phyloP scores from a whole-genome alignment of 2,888 invertebrate genomes.

The Neoaliturus tenellus region DNA sequence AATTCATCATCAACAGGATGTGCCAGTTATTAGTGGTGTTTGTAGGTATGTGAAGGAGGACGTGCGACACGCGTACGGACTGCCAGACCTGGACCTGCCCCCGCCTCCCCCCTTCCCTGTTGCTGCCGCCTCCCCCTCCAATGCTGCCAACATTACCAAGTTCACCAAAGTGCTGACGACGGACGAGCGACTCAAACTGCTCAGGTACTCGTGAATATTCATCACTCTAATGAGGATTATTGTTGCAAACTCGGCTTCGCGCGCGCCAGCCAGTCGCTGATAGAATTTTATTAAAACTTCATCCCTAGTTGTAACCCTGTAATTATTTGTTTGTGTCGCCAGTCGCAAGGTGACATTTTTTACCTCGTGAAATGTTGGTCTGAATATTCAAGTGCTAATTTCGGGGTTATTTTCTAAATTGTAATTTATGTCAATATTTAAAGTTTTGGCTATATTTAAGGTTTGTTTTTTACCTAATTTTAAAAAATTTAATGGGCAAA shows the following conservation, averaged over 20 bases:
- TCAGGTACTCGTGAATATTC: conserved; percentile 52
- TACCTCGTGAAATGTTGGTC: not conserved
- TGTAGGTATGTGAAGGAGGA: conserved; percentile 57
- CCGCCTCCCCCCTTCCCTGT: not conserved
- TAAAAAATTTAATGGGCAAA: too few relatives aligned
- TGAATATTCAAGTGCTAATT: too few relatives aligned
- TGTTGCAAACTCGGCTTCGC: conserved; percentile 38
- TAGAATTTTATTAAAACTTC: conserved; percentile 47
- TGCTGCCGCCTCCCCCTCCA: not conserved
- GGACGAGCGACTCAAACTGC: conserved; percentile 66
- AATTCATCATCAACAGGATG: too few relatives aligned
- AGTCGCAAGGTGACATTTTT: not conserved
- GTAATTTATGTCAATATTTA: too few relatives aligned
- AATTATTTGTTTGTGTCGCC: conserved; percentile 37
- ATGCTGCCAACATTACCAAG: conserved; percentile 63
- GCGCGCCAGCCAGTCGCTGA: not conserved
- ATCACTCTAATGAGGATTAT: conserved; percentile 27
- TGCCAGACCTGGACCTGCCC: conserved; percentile 26
- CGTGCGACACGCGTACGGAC: conserved; percentile 53
- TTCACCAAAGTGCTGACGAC: conserved; percentile 67
- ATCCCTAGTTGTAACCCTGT: not conserved
- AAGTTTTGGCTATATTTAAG: too few relatives aligned
- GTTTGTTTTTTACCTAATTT: too few relatives aligned
- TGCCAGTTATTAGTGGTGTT: too few relatives aligned
- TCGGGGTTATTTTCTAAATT: too few relatives aligned